Evolutionary conservation across 1,140 invertebrate species (phyloP).

Genomic region (Brachionus koreanus): DNA sequence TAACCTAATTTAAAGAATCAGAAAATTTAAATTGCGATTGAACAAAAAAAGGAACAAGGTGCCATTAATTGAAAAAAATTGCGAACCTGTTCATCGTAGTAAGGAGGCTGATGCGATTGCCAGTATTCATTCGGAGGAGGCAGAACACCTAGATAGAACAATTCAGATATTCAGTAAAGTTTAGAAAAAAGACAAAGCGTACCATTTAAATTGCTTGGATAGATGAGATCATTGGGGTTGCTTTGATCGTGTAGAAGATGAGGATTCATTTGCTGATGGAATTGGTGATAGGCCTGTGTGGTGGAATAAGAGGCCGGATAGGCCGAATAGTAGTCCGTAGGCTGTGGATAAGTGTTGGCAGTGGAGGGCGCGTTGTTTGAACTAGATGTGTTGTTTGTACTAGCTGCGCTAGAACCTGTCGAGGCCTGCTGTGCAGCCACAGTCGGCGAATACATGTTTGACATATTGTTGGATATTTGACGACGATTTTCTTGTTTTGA

Average conservation of each 20-base stretch:
- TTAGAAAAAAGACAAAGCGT: neutral
- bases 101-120: conserved; percentile 9
- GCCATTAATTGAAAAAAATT: neutral
- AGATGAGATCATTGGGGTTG: neutral
- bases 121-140: conserved; percentile 7
- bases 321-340: neutral
- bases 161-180: no score
- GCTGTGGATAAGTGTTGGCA: neutral
- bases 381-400: neutral
- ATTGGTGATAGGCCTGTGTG: neutral
- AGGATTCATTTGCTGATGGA: neutral
- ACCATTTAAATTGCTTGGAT: neutral
- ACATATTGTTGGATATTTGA: neutral
- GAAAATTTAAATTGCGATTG: no score
- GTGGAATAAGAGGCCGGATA: neutral
- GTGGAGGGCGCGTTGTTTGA: neutral
- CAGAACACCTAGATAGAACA: neutral
- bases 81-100: conserved; percentile 25
- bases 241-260: neutral
- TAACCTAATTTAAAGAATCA: no score
- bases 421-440: neutral
- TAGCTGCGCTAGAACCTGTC: neutral
- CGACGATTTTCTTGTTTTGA: neutral
- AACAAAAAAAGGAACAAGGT: neutral
- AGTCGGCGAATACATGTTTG: neutral